Percentiles rank a stretch among this genome's conserved stretches.
Conservation (phyloP, 2,113 vertebrate species). For the Bambusicola thoracicus region DNA sequence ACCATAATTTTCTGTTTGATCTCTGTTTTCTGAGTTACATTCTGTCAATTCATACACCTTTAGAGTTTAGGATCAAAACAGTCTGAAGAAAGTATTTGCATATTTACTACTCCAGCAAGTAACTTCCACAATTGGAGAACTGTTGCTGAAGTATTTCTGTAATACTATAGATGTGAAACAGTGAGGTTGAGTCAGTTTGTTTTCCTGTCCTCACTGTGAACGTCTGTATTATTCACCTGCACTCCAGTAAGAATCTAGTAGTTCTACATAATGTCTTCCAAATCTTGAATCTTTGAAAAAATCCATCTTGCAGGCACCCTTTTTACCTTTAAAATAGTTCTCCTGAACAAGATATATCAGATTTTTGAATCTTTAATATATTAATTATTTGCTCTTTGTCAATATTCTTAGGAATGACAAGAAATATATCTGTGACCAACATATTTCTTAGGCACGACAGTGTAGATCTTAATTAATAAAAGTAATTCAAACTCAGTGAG, state of each 20-base stretch:
- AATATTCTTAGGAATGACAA: not conserved
- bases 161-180: not conserved
- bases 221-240: not conserved
- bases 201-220: not conserved
- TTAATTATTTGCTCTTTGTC: conserved; percentile 1
- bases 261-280: not conserved
- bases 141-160: not conserved
- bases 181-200: not conserved
- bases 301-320: not conserved
- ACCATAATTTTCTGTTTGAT: not conserved
- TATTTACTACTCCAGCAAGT: not conserved
- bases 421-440: not conserved
- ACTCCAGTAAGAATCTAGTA: not conserved
- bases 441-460: not conserved
- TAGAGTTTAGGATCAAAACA: not conserved
- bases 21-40: not conserved
- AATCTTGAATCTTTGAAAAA: not conserved
- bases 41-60: not conserved
- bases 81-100: not conserved
- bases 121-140: not conserved
- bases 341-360: not conserved
- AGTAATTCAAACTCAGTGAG: not conserved
- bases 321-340: not conserved
- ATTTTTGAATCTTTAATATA: not conserved
- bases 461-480: conserved; percentile 7